Evolutionary conservation across 2,797 vertebrate species (phyloP), one percentile per base, ranked within the genome.

Genomic region (Adelosebastes latens): DNA sequence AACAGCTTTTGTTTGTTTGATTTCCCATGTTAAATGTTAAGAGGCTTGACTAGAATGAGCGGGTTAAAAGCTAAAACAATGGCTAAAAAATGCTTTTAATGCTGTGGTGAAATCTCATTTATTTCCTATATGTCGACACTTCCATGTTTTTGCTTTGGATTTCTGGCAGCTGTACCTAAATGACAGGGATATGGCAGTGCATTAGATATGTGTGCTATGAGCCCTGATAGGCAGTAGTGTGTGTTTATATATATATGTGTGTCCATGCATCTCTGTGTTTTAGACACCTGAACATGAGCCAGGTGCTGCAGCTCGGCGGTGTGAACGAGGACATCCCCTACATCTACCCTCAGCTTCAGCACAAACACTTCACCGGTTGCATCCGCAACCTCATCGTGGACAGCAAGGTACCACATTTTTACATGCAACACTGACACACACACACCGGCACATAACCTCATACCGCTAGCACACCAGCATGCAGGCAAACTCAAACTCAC

Each of bases 291-390:
- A 96, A 96, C 86, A 90, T 86, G 79, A 97, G 96, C 83, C 96
- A 97, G 32, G 96, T 98, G 72, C 94, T 98, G 4, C 97, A 97
- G 90, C 90, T 98, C 10, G 97, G 97, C 6, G 97, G 97, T 39
- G 96, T 97, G 16, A 98, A 97, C 22, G 96, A 97, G 87, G 96
- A 96, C 0, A 88, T 97, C 27, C 96, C 97, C 0, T 97, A 97
- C 85, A 93, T 96, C 83, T 97, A 97, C 84, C 96, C 96, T 1
- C 96, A 97, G 32, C 71, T 97, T 56, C 95, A 95, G 58, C 96
- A 97, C 90, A 97, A 96, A 85, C 97, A 97, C 92, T 98, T 97
- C 81, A 96, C 95, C 2, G 97, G 97, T 75, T 98, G 97, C 89
- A 93, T 98, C 61, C 96, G 96, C 72, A 97, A 97, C 93, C 90